Evolutionary conservation across 2,113 vertebrate genomes (phyloP).

Genomic region (Trichomycterus rosablanca): DNA sequence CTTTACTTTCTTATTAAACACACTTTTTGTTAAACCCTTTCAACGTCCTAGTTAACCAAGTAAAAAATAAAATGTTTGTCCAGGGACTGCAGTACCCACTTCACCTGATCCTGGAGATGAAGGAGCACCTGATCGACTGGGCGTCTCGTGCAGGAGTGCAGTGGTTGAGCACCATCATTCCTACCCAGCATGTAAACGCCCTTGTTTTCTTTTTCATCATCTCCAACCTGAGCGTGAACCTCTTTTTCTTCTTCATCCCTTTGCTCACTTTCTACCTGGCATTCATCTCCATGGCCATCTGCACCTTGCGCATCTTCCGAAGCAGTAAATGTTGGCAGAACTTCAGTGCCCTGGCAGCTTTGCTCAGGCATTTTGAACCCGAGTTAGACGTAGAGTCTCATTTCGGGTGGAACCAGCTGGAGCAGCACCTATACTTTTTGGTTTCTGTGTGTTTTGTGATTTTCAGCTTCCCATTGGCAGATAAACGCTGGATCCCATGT

Average conservation of each 20-base stretch:
- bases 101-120: constrained; percentile 81
- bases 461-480: constrained; percentile 89
- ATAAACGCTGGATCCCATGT: constrained; percentile 88
- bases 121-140: constrained; percentile 88
- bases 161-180: constrained; percentile 90
- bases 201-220: constrained; percentile 97
- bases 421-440: constrained; percentile 88
- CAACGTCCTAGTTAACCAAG: neutral
- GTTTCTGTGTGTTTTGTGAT: constrained; percentile 89
- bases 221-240: constrained; percentile 91
- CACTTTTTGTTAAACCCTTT: neutral
- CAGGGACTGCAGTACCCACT: constrained; percentile 89
- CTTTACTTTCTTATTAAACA: neutral
- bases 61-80: neutral
- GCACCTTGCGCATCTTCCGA: constrained; percentile 89
- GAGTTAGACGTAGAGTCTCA: constrained; percentile 87
- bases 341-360: constrained; percentile 82
- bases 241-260: constrained; percentile 89
- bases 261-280: constrained; percentile 94
- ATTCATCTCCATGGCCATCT: constrained; percentile 95
- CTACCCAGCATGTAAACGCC: constrained; percentile 94
- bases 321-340: constrained; percentile 96
- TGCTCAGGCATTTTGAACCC: constrained; percentile 87
- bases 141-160: constrained; percentile 91
- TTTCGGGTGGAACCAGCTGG: constrained; percentile 94